A percentile compares a stretch with the other conserved stretches of the same genome.
These are phyloP conservation scores for Epinephelus lanceolatus DNA, from an alignment of 2,113 vertebrate species.

Conservation along the genomic window DNA sequence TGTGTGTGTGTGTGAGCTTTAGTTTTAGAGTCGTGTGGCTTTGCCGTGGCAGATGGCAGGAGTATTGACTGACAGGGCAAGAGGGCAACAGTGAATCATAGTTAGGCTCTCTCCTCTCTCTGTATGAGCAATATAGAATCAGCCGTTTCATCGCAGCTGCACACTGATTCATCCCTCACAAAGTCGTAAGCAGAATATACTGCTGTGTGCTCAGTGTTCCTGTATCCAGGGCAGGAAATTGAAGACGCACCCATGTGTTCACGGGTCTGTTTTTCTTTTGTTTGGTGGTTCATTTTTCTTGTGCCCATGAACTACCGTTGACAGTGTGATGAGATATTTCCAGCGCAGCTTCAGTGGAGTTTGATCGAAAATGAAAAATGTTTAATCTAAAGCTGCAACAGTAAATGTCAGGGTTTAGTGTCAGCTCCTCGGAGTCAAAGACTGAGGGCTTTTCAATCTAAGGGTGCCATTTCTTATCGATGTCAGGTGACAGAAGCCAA, in stretches of 20 bases:
- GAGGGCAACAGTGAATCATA: conserved; percentile 58
- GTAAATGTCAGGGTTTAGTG: conserved; percentile 12
- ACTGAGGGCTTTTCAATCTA: background rate
- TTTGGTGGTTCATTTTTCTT: conserved; percentile 15
- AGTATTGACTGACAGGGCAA: conserved; percentile 58
- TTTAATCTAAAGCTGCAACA: conserved; percentile 3
- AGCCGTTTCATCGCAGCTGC: conserved; percentile 59
- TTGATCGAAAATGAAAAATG: background rate
- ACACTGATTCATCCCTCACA: conserved; percentile 49
- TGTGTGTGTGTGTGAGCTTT: conserved; percentile 17
- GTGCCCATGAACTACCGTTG: background rate
- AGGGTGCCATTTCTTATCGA: background rate
- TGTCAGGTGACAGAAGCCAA: background rate
- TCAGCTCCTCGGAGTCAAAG: background rate
- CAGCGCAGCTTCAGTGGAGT: background rate
- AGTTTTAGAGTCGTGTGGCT: conserved; percentile 38
- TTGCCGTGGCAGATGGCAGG: conserved; percentile 64
- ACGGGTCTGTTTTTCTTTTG: conserved; percentile 9
- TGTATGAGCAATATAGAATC: conserved; percentile 55
- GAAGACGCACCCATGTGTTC: conserved; percentile 7
- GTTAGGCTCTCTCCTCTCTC: conserved; percentile 30
- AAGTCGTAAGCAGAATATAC: conserved; percentile 28
- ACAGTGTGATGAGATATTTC: conserved; percentile 18
- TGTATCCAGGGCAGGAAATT: conserved; percentile 42
- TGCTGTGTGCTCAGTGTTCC: background rate